These are phyloP conservation scores for Parapristionchus giblindavisi DNA, from an alignment of 2,888 invertebrate species.

Conservation along the genomic window DNA sequence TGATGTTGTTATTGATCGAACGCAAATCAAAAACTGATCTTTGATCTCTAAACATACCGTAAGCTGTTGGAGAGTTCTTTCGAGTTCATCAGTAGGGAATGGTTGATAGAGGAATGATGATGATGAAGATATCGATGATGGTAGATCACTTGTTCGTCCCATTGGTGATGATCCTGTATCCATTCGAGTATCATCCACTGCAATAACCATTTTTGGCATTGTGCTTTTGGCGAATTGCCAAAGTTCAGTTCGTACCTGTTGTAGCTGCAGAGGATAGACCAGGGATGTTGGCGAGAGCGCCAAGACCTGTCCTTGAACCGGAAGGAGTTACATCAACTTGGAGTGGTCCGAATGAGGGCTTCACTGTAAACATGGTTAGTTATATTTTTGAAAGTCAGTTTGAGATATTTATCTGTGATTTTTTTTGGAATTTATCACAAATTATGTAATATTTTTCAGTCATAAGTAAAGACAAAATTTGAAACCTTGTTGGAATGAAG, in stretches of 20 bases:
- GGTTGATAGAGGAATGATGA: constrained; percentile 53
- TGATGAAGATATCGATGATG: constrained; percentile 54
- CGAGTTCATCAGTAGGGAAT: constrained; percentile 40
- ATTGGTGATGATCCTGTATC: constrained; percentile 6
- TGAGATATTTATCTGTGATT: no score
- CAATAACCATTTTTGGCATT: no score
- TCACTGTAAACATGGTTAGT: background rate
- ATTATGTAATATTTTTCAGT: no score
- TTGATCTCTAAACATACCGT: constrained; percentile 41
- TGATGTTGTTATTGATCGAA: background rate
- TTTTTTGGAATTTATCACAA: no score
- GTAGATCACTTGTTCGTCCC: constrained; percentile 42
- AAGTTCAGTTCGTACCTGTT: constrained; percentile 13
- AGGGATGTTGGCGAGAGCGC: constrained; percentile 17
- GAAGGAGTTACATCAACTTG: constrained; percentile 20
- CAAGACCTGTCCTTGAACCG: constrained; percentile 25
- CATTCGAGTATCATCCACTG: constrained; percentile 21
- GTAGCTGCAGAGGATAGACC: constrained; percentile 1
- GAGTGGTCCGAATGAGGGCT: constrained; percentile 31
- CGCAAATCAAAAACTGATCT: background rate
- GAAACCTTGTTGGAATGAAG: background rate
- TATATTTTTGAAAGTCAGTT: no score
- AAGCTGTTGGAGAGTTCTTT: constrained; percentile 50
- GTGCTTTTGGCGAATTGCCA: no score
- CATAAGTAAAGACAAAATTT: no score